Evolutionary conservation across 2,113 vertebrate species (phyloP).

Genomic region (Athene cunicularia): DNA sequence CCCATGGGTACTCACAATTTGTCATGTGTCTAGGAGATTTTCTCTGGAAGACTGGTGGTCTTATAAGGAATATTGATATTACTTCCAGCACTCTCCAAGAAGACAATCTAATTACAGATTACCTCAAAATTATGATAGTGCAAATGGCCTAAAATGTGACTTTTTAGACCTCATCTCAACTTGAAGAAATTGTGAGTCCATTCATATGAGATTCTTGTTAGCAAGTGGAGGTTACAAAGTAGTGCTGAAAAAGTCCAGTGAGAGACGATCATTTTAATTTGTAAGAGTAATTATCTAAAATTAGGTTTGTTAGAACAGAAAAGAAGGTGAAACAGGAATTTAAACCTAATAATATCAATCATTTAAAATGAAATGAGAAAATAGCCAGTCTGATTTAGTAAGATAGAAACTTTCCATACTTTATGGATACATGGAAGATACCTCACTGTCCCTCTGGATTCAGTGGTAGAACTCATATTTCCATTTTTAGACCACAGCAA

Average conservation of each 20-base stretch:
- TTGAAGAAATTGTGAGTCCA: neutral
- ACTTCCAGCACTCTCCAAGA: neutral
- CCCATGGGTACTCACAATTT: neutral
- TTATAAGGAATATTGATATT: slow-evolving; percentile 1
- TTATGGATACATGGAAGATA: neutral
- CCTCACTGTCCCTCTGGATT: neutral
- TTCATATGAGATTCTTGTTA: neutral
- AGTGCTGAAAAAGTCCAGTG: neutral
- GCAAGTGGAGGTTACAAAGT: neutral
- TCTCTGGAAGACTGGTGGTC: neutral
- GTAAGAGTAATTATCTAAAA: neutral
- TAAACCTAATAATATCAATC: neutral
- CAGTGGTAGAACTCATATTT: neutral
- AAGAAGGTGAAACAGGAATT: neutral
- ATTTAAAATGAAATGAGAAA: neutral
- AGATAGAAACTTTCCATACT: neutral
- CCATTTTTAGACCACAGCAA: neutral
- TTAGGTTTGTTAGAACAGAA: neutral
- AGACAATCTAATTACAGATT: neutral
- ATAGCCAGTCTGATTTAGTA: neutral
- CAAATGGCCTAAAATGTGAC: neutral
- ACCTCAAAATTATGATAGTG: neutral
- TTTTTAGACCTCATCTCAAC: neutral
- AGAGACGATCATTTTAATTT: neutral
- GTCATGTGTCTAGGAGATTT: neutral